These are phyloP conservation scores for Bradypodion pumilum DNA, from an alignment of 2,797 vertebrate genomes.

Conservation along the genomic window DNA sequence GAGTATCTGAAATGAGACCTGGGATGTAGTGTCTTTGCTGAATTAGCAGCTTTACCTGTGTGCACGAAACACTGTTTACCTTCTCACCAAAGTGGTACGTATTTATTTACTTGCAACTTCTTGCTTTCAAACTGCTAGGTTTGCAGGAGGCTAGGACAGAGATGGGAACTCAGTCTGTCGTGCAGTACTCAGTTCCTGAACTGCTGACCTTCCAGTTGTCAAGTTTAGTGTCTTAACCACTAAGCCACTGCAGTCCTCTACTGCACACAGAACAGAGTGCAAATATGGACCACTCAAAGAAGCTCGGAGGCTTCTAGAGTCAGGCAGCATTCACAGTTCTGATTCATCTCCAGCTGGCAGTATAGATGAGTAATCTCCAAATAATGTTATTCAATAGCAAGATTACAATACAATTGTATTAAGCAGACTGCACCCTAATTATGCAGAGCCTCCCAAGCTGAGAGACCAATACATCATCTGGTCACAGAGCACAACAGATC, in stretches of 20 bases:
- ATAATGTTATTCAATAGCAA: slow-evolving; percentile 11
- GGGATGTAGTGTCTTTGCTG: too few relatives aligned
- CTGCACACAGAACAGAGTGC: background rate
- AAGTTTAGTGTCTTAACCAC: too few relatives aligned
- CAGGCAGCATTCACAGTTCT: background rate
- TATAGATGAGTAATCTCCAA: background rate
- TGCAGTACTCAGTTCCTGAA: too few relatives aligned
- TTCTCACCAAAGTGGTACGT: too few relatives aligned
- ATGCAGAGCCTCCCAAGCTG: background rate
- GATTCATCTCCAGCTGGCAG: background rate
- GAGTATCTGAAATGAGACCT: too few relatives aligned
- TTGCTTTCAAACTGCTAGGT: too few relatives aligned
- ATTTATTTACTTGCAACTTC: too few relatives aligned
- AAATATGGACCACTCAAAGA: background rate
- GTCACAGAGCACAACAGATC: background rate
- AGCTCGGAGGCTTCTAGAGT: background rate
- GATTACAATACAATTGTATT: background rate
- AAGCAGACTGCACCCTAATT: background rate
- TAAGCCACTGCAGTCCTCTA: too few relatives aligned
- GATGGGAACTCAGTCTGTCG: too few relatives aligned
- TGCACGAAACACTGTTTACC: too few relatives aligned
- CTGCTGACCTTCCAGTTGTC: too few relatives aligned
- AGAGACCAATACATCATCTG: background rate
- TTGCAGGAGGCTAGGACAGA: too few relatives aligned
- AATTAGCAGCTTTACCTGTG: background rate